These are phyloP conservation scores for Naja naja DNA, from an alignment of 2,113 vertebrate genomes.

Conservation along the genomic window DNA sequence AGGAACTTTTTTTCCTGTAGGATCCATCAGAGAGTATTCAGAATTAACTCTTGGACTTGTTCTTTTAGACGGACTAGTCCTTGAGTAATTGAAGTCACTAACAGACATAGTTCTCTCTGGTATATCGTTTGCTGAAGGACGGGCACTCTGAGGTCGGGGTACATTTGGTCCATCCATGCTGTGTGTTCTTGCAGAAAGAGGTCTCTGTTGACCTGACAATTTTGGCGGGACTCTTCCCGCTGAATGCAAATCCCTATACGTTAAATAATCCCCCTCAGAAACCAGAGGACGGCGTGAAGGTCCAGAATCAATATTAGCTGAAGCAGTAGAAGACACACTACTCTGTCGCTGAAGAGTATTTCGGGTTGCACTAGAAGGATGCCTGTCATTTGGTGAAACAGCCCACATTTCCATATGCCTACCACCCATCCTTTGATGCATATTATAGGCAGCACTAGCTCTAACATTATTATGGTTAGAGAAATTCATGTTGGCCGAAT, in stretches of 20 bases:
- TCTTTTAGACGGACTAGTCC: slow-evolving; percentile 90
- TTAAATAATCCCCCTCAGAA: slow-evolving; percentile 90
- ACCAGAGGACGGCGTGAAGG: slow-evolving; percentile 71
- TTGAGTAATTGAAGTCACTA: slow-evolving; percentile 92
- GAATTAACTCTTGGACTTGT: slow-evolving; percentile 86
- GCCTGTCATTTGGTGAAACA: slow-evolving; percentile 71
- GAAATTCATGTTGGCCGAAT: slow-evolving; percentile 95
- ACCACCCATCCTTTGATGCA: slow-evolving; percentile 74
- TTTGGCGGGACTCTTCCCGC: slow-evolving; percentile 77
- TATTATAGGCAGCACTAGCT: slow-evolving; percentile 75
- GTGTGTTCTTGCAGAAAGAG: slow-evolving; percentile 93
- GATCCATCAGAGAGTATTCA: slow-evolving; percentile 90
- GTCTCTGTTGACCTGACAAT: slow-evolving; percentile 81
- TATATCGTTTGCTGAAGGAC: slow-evolving; percentile 82
- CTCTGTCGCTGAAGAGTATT: slow-evolving; percentile 88
- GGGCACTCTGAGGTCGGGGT: slow-evolving; percentile 76
- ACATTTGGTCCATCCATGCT: slow-evolving; percentile 87
- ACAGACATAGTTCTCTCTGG: slow-evolving; percentile 98
- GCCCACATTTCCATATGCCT: slow-evolving; percentile 82
- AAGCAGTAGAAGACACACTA: slow-evolving; percentile 82
- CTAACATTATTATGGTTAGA: slow-evolving; percentile 93
- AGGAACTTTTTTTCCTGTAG: slow-evolving; percentile 84
- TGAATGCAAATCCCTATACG: slow-evolving; percentile 88
- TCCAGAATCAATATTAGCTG: slow-evolving; percentile 75
- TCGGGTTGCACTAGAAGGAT: slow-evolving; percentile 70